Percentiles rank a stretch among this genome's conserved stretches.
These are phyloP conservation scores for Limanda limanda DNA, from an alignment of 2,113 vertebrate genomes.

Conservation along the genomic window DNA sequence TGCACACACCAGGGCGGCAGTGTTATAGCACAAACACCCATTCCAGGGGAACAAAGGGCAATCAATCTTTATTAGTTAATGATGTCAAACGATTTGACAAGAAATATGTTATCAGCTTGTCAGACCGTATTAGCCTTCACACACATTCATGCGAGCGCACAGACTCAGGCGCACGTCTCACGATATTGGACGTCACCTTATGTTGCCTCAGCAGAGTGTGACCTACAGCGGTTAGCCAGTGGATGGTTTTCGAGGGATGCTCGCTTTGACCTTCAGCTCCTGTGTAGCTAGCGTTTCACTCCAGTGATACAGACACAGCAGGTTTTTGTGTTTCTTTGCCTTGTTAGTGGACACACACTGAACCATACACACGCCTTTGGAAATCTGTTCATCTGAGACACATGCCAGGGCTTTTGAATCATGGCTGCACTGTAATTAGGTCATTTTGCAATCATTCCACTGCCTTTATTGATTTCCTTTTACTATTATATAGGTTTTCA, in stretches of 20 bases:
- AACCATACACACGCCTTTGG: not conserved
- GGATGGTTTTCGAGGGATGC: constrained; percentile 21
- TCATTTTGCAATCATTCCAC: constrained; percentile 8
- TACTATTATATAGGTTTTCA: constrained; percentile 1
- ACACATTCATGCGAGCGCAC: constrained; percentile 19
- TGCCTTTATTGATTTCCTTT: not conserved
- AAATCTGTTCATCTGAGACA: not conserved
- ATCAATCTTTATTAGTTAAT: constrained; percentile 73
- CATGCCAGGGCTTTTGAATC: constrained; percentile 1
- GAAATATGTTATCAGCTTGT: constrained; percentile 68
- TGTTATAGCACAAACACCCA: constrained; percentile 47
- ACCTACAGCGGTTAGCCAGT: constrained; percentile 30
- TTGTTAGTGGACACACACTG: not conserved
- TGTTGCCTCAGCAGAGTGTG: constrained; percentile 46
- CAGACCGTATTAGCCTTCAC: constrained; percentile 41
- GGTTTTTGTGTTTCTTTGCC: not conserved
- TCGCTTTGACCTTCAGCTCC: constrained; percentile 47
- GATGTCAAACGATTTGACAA: constrained; percentile 61
- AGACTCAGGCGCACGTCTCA: constrained; percentile 26
- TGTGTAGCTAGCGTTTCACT: constrained; percentile 20
- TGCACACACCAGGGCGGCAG: constrained; percentile 1
- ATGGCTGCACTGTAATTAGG: not conserved
- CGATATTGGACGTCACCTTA: constrained; percentile 40
- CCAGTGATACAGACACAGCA: constrained; percentile 24
- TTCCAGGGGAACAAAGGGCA: constrained; percentile 55